phyloP scores from a whole-genome alignment of 2,113 vertebrate species.

The Caranx melampygus region DNA sequence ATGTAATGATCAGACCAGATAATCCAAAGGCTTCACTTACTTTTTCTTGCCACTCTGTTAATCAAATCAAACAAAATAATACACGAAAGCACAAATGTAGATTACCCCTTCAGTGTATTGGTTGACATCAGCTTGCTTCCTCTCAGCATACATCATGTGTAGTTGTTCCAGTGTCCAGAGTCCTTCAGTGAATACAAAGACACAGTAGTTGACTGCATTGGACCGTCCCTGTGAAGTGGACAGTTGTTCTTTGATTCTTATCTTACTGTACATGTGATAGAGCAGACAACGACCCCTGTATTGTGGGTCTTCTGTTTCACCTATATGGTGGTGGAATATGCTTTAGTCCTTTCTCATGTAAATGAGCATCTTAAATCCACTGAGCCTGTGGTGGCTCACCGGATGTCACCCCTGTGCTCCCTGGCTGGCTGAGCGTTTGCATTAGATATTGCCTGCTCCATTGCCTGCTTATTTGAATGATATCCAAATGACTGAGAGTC shows the following conservation, averaged over 20 bases:
- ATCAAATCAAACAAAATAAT: not conserved
- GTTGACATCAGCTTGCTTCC: not conserved
- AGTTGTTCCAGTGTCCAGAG: not conserved
- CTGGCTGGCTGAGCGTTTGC: conserved; percentile 49
- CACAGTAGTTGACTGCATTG: no score
- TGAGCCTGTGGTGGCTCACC: conserved; percentile 12
- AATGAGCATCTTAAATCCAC: conserved; percentile 18
- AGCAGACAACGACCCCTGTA: not conserved
- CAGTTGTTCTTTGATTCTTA: not conserved
- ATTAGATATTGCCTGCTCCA: conserved; percentile 38
- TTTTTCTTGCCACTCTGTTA: not conserved
- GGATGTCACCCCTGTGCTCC: conserved; percentile 8
- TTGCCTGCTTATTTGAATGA: conserved; percentile 68
- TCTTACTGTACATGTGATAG: not conserved
- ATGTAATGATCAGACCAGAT: no score
- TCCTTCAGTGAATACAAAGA: not conserved
- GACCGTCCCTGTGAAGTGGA: no score
- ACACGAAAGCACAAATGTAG: not conserved
- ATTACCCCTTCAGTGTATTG: not conserved
- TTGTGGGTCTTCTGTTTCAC: not conserved
- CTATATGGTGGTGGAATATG: not conserved
- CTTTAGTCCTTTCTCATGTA: not conserved
- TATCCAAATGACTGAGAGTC: conserved; percentile 64
- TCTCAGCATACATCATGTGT: not conserved
- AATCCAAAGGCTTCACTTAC: no score